These are phyloP conservation scores for Gila robusta DNA, from an alignment of 2,797 vertebrate species.

Conservation along the genomic window DNA sequence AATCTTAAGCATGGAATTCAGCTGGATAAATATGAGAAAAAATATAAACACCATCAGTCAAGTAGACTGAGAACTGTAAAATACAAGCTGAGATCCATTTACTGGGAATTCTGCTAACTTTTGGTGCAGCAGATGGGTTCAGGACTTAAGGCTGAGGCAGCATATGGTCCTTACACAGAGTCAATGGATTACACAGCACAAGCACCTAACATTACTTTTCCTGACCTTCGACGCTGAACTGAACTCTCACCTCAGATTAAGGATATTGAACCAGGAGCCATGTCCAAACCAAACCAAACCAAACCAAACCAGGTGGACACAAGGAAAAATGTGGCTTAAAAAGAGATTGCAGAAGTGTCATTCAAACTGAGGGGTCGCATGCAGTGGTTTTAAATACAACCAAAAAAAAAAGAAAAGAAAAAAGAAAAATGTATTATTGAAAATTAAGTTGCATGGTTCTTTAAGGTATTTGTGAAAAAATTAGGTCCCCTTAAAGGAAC, in stretches of 20 bases:
- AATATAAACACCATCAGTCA: background rate
- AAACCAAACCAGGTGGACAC: conserved; percentile 26
- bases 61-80: background rate
- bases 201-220: conserved; percentile 35
- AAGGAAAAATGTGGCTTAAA: background rate
- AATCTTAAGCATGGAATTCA: background rate
- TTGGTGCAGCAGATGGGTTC: conserved; percentile 34
- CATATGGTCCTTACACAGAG: conserved; percentile 24
- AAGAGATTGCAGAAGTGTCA: background rate
- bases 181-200: conserved; percentile 31
- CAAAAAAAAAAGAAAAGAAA: background rate
- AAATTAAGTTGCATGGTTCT: background rate
- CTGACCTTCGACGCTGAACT: conserved; percentile 18
- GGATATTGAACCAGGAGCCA: conserved; percentile 8
- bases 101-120: conserved; percentile 7
- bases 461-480: background rate
- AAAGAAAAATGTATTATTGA: background rate
- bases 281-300: conserved; percentile 6
- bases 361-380: background rate
- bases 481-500: too few species aligned
- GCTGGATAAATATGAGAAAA: background rate
- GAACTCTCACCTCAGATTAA: conserved; percentile 43
- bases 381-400: background rate
- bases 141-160: conserved; percentile 11
- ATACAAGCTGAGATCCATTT: conserved; percentile 16